A percentile compares a stretch with the other conserved stretches of the same genome.
Evolutionary conservation across 1,140 invertebrate species (phyloP).

Genomic region (Ips nitidus): DNA sequence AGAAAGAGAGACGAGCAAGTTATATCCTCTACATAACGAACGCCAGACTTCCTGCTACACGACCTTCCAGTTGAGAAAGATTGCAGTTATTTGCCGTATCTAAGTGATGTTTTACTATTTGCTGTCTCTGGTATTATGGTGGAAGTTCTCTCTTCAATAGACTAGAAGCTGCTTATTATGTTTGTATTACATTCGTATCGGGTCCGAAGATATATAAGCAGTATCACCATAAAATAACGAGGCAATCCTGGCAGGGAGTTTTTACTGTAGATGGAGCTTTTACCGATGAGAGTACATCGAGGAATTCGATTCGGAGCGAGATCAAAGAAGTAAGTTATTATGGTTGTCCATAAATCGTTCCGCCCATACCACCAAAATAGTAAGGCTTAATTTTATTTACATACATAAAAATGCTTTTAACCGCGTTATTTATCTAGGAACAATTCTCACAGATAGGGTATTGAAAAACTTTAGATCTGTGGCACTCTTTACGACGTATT

Average conservation of each 20-base stretch:
- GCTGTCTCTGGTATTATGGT: slow-evolving; percentile 26
- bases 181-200: slow-evolving; percentile 22
- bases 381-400: slow-evolving; percentile 6
- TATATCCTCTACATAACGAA: slow-evolving; percentile 30
- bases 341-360: no score
- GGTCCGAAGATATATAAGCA: background rate
- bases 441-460: slow-evolving; percentile 14
- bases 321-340: no score
- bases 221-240: no score
- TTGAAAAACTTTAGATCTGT: slow-evolving; percentile 1
- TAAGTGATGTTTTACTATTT: slow-evolving; percentile 35
- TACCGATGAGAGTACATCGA: no score
- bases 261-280: no score
- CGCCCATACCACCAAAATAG: no score
- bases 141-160: slow-evolving; percentile 31
- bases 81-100: slow-evolving; percentile 33
- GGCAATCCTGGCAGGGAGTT: no score
- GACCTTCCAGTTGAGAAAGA: slow-evolving; percentile 32
- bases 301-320: no score
- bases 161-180: slow-evolving; percentile 34
- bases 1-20: slow-evolving; percentile 21
- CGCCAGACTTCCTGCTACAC: slow-evolving; percentile 28
- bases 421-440: slow-evolving; percentile 15
- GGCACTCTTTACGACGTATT: slow-evolving; percentile 3
- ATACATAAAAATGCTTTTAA: slow-evolving; percentile 25